Percentiles rank a stretch among this genome's conserved stretches.
Evolutionary conservation across 2,797 vertebrate genomes (phyloP).

Genomic region (Rhincodon typus): DNA sequence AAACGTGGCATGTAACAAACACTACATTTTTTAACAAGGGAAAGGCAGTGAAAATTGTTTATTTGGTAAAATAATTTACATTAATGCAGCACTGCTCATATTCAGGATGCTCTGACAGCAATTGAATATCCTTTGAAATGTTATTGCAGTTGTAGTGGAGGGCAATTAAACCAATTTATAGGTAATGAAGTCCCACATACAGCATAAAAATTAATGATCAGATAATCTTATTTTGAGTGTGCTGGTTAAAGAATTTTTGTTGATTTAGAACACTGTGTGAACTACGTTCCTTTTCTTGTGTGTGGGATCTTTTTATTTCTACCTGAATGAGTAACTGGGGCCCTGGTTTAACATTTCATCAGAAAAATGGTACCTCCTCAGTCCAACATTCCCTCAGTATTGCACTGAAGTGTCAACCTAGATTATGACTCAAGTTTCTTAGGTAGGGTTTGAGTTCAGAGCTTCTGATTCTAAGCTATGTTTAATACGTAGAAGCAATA

Average conservation of each 20-base stretch:
- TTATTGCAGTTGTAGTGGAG: background rate
- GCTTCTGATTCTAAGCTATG: background rate
- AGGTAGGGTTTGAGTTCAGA: background rate
- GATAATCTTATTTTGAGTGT: background rate
- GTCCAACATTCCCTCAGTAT: too few species aligned
- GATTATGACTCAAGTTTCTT: background rate
- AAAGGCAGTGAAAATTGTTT: background rate
- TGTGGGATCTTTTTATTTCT: background rate
- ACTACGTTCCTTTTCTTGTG: background rate
- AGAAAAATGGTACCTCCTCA: too few species aligned
- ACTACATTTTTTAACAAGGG: background rate
- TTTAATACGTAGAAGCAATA: background rate
- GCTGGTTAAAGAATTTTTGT: background rate
- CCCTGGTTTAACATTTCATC: background rate
- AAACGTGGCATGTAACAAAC: background rate
- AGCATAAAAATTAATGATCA: background rate
- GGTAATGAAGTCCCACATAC: background rate
- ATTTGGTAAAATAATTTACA: background rate
- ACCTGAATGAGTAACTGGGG: background rate
- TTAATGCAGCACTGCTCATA: background rate
- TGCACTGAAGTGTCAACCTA: background rate
- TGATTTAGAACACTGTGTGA: background rate
- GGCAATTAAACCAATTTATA: background rate
- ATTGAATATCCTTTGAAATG: background rate
- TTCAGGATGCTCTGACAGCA: background rate